Percentiles rank a stretch among this genome's conserved stretches.
phyloP scores from a whole-genome alignment of 2,888 invertebrate species.

The Perizoma flavofasciatum region DNA sequence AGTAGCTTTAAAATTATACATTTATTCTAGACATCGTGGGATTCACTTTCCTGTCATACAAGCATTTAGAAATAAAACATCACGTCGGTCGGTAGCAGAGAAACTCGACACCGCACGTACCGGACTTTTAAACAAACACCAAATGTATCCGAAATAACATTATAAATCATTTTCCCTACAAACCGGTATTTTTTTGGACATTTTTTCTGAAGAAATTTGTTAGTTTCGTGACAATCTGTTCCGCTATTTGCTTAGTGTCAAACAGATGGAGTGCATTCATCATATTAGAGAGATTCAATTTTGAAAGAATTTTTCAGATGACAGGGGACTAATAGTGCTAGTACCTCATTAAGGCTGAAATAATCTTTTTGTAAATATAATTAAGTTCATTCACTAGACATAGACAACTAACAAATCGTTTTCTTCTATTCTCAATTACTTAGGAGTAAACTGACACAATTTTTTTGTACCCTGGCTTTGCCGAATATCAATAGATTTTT shows the following conservation, averaged over 20 bases:
- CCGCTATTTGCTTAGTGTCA: conserved; percentile 81
- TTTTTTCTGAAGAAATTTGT: conserved; percentile 77
- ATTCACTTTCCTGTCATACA: conserved; percentile 7
- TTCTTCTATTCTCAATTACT: no score
- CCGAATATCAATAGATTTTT: no score
- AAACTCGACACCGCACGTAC: conserved; percentile 63
- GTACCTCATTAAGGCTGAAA: conserved; percentile 46
- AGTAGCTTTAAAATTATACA: neutral
- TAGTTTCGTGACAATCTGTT: conserved; percentile 81
- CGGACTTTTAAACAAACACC: conserved; percentile 67
- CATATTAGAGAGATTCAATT: conserved; percentile 70
- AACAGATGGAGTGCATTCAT: conserved; percentile 77
- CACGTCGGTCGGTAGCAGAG: conserved; percentile 51
- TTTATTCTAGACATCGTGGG: neutral
- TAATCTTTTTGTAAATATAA: conserved; percentile 21
- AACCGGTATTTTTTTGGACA: conserved; percentile 61
- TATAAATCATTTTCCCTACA: conserved; percentile 77
- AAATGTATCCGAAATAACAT: conserved; percentile 78
- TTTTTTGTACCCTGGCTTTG: no score
- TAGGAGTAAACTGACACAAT: no score
- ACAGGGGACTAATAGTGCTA: conserved; percentile 57
- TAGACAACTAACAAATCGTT: no score
- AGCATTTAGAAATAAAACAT: conserved; percentile 54
- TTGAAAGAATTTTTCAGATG: conserved; percentile 54
- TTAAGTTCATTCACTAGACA: no score